Percentiles rank a stretch among this genome's conserved stretches.
phyloP scores from a whole-genome alignment of 2,797 vertebrate species.

The Cyclopterus lumpus region DNA sequence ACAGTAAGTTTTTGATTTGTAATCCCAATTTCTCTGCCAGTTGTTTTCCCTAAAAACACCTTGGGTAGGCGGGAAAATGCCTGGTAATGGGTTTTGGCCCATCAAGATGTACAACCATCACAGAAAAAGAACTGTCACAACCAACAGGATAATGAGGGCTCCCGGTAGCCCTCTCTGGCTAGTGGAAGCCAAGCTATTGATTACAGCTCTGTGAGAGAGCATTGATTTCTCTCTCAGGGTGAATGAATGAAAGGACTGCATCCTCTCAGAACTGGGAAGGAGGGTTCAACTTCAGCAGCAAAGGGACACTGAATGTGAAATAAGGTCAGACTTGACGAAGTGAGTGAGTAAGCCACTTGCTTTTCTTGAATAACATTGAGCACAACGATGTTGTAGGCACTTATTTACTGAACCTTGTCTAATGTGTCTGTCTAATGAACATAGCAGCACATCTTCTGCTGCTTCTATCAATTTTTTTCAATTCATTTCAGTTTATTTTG shows the following conservation, averaged over 20 bases:
- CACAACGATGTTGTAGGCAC: conserved; percentile 2
- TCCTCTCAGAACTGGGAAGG: conserved; percentile 48
- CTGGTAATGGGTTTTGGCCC: conserved; percentile 34
- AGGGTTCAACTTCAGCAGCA: conserved; percentile 43
- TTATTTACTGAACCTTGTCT: conserved; percentile 3
- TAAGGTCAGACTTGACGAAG: conserved; percentile 43
- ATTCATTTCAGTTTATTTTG: too few species aligned
- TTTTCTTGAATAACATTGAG: conserved; percentile 33
- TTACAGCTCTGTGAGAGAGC: conserved; percentile 63
- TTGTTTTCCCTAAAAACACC: not conserved
- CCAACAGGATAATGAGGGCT: conserved; percentile 55
- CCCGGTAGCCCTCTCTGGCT: conserved; percentile 28
- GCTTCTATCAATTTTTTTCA: too few species aligned
- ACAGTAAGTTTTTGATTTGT: not conserved
- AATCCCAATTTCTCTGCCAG: not conserved
- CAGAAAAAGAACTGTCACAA: conserved; percentile 32
- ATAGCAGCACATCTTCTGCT: not conserved
- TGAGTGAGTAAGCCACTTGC: conserved; percentile 34
- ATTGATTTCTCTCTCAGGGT: conserved; percentile 69
- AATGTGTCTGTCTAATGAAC: not conserved
- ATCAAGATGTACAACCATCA: conserved; percentile 40
- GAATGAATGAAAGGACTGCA: conserved; percentile 56
- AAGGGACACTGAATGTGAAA: conserved; percentile 41
- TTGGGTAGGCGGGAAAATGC: conserved; percentile 18
- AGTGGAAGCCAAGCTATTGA: conserved; percentile 62